Conservation (phyloP, 2,113 vertebrate species). For the Geococcyx californianus region DNA sequence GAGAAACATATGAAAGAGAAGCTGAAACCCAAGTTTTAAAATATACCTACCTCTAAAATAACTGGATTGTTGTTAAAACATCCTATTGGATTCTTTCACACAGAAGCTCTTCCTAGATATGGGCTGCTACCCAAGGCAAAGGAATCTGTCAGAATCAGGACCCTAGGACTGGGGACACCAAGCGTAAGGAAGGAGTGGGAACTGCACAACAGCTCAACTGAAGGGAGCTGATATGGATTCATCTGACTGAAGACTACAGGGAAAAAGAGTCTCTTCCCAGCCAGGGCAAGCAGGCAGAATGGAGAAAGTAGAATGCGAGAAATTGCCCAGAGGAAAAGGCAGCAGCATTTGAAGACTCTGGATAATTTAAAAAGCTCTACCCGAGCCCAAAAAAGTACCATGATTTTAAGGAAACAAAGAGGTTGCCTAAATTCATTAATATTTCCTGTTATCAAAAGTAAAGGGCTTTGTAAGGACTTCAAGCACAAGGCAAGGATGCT, state of each 20-base stretch:
- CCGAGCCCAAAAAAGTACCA: neutral
- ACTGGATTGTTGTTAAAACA: neutral
- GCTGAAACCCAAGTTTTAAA: neutral
- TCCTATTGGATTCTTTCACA: neutral
- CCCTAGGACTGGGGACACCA: neutral
- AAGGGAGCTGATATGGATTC: neutral
- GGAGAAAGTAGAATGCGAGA: neutral
- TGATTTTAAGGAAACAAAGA: neutral
- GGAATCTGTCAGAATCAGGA: neutral
- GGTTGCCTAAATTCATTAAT: neutral
- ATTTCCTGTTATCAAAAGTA: neutral
- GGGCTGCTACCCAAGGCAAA: neutral
- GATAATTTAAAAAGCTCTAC: neutral
- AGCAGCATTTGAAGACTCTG: fast-evolving
- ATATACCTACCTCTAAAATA: neutral
- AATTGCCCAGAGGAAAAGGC: neutral
- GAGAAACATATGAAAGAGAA: neutral
- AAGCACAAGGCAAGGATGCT: neutral
- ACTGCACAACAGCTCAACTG: neutral
- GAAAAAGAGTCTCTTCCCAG: neutral
- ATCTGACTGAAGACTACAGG: neutral
- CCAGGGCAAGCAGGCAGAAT: neutral
- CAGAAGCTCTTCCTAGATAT: neutral
- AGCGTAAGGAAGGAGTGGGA: neutral
- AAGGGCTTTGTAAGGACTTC: neutral